Evolutionary conservation across 2,797 vertebrate genomes (phyloP), one percentile per base, ranked within the genome.

Genomic region (Scolopax bukidnonensis): DNA sequence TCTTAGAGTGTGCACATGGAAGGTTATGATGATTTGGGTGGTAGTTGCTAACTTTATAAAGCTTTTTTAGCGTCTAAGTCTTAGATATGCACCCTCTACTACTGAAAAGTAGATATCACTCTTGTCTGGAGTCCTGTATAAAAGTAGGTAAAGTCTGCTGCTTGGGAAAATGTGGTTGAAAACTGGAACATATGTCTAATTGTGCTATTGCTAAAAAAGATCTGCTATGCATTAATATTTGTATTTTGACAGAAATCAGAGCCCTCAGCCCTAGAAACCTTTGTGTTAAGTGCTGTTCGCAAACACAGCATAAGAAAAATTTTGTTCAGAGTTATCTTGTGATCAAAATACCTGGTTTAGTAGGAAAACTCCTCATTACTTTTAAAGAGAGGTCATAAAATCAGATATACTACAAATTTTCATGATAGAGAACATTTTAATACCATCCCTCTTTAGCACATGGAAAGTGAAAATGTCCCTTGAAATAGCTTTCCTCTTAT

Each of bases 281-380:
- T 60, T 70, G 12, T 77, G 28, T 36, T 30, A 71, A 50, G 12
- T 20, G 24, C 17, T 73, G 17, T 18, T 67, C 17, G 48, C 36
- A 32, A 61, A 10, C 0, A 6, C 0, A 11, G 18, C 20, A 9
- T 5, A 14, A 67, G 36, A 43, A 3, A 74, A 47, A 13, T 40
- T 56, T 90, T 84, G 15, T 65, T 84, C 64, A 18, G 30, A 79
- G 16, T 70, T 79, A 41, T 14, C 4, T 40, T 82, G n/a, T 82
- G 25, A 73, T 60, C 36, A 60, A 82, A 93, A 60, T 21, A 47
- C 10, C 13, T 51, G 14, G 5, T 78, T 84, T 87, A 61, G n/a
- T 50, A 54, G 8, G 19, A 88, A 88, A 89, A 57, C 12, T 57
- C 32, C 69, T 76, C 6, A 38, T 36, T 78, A 27, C 14, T 74